These are phyloP conservation scores for Watsonalla cultraria DNA, from an alignment of 2,888 invertebrate genomes.

Conservation along the genomic window DNA sequence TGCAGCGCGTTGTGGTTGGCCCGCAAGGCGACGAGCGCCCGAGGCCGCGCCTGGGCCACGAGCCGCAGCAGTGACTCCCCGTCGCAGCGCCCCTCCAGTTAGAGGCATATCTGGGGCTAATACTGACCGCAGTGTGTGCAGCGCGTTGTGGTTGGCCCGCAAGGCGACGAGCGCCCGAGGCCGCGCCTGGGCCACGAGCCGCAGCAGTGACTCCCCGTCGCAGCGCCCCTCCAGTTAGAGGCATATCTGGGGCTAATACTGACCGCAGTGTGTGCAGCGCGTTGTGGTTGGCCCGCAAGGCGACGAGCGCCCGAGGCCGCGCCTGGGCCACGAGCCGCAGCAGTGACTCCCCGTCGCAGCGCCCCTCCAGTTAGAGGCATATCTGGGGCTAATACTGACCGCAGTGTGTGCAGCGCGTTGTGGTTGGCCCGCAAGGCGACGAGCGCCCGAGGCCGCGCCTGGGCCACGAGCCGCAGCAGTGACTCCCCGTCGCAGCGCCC, in stretches of 20 bases:
- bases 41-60: slow-evolving; percentile 87
- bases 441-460: slow-evolving; percentile 88
- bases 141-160: slow-evolving; percentile 39
- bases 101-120: slow-evolving; percentile 64
- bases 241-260: background rate
- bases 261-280: slow-evolving; percentile 47
- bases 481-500: slow-evolving; percentile 94
- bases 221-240: slow-evolving; percentile 97
- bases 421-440: slow-evolving; percentile 71
- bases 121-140: slow-evolving; percentile 40
- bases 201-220: slow-evolving; percentile 89
- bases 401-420: slow-evolving; percentile 37
- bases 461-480: slow-evolving; percentile 87
- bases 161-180: slow-evolving; percentile 87
- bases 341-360: slow-evolving; percentile 91
- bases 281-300: slow-evolving; percentile 44
- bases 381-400: slow-evolving; percentile 21
- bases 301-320: slow-evolving; percentile 88
- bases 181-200: slow-evolving; percentile 88
- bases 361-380: slow-evolving; percentile 94
- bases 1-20: slow-evolving; percentile 37
- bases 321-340: slow-evolving; percentile 89
- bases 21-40: slow-evolving; percentile 83
- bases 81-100: slow-evolving; percentile 96
- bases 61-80: slow-evolving; percentile 91